phyloP scores from a whole-genome alignment of 2,797 vertebrate species.

The Phrynocephalus forsythii region DNA sequence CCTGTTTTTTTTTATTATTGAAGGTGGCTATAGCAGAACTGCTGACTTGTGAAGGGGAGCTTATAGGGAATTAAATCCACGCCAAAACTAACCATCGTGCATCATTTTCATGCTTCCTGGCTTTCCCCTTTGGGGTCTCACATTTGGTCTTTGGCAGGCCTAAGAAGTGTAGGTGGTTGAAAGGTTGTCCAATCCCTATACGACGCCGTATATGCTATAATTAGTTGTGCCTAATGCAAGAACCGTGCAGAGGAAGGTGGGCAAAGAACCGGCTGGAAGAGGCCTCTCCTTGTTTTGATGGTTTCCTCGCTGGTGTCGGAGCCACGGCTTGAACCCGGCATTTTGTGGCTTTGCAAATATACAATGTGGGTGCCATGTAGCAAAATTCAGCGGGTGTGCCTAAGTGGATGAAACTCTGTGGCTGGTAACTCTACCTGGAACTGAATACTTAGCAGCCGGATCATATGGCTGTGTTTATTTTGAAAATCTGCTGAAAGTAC shows the following conservation, averaged over 20 bases:
- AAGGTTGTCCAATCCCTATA: conserved; percentile 4
- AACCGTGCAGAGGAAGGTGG: conserved; percentile 13
- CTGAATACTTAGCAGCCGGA: conserved; percentile 40
- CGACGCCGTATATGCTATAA: background rate
- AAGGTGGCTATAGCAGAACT: conserved; percentile 1
- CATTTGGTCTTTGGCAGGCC: conserved; percentile 3
- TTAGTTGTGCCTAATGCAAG: background rate
- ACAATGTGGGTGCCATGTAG: conserved; percentile 28
- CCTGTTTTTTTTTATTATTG: conserved; percentile 17
- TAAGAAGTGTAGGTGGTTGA: conserved; percentile 1
- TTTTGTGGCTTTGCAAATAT: conserved; percentile 31
- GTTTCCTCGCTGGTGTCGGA: conserved; percentile 10
- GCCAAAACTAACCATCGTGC: background rate
- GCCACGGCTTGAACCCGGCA: background rate
- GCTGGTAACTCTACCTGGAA: conserved; percentile 59
- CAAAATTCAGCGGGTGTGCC: conserved; percentile 18
- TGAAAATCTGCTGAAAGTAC: conserved; percentile 59
- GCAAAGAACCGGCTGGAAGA: conserved; percentile 16
- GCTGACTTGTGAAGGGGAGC: conserved; percentile 26
- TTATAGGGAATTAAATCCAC: background rate
- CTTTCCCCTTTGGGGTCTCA: conserved; percentile 9
- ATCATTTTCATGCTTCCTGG: conserved; percentile 36
- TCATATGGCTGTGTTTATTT: conserved; percentile 68
- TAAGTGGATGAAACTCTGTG: conserved; percentile 20
- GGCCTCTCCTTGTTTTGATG: background rate